phyloP scores from a whole-genome alignment of 2,888 invertebrate species.

The Plusia festucae region DNA sequence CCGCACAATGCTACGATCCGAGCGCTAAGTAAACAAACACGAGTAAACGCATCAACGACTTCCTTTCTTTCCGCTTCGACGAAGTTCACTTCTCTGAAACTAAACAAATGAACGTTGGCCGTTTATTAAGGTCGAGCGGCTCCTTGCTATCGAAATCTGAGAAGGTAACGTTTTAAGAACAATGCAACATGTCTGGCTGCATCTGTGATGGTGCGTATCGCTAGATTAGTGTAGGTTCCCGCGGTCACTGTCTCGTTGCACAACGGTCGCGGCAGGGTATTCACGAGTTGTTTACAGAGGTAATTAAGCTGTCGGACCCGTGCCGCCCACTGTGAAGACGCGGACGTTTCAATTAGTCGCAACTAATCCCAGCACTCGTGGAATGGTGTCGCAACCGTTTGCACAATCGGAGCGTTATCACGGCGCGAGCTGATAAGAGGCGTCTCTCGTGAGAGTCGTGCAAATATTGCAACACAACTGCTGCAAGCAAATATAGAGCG shows the following conservation, averaged over 20 bases:
- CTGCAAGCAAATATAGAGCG: conserved; percentile 60
- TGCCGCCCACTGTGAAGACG: conserved; percentile 71
- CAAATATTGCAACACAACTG: conserved; percentile 67
- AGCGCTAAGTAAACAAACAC: conserved; percentile 70
- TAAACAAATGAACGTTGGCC: conserved; percentile 59
- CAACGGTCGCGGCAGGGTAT: conserved; percentile 65
- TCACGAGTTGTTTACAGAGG: conserved; percentile 72
- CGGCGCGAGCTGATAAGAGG: conserved; percentile 61
- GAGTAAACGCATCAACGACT: conserved; percentile 67
- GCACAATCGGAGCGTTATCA: conserved; percentile 68
- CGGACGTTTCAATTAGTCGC: conserved; percentile 78
- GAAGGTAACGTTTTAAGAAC: conserved; percentile 50
- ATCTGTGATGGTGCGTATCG: conserved; percentile 54
- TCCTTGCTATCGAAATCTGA: conserved; percentile 50
- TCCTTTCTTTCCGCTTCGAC: conserved; percentile 75
- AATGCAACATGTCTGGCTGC: conserved; percentile 42
- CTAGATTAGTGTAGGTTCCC: conserved; percentile 67
- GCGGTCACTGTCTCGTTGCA: conserved; percentile 72
- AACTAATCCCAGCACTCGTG: conserved; percentile 65
- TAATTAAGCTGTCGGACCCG: conserved; percentile 74
- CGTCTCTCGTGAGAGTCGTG: conserved; percentile 62
- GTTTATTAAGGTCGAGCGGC: conserved; percentile 33
- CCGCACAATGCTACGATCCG: conserved; percentile 47
- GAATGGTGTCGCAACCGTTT: conserved; percentile 66
- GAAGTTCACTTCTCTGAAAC: conserved; percentile 74